Percentiles rank a stretch among this genome's conserved stretches.
Evolutionary conservation across 2,797 vertebrate species (phyloP).

Genomic region (Chromis chromis): DNA sequence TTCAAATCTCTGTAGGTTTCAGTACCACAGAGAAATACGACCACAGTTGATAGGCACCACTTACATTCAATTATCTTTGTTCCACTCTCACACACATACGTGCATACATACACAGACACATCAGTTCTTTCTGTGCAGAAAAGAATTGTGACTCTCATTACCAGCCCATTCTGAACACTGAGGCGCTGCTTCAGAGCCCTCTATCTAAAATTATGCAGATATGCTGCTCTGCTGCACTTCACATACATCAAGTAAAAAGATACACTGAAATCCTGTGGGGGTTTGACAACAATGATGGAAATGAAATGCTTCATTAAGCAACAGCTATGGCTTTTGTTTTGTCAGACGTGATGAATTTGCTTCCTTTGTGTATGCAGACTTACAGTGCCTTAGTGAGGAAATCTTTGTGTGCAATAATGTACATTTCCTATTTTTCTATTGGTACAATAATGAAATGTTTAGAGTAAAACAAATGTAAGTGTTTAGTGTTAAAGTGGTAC

Average conservation of each 20-base stretch:
- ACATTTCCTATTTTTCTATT: conserved; percentile 22
- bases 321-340: conserved; percentile 59
- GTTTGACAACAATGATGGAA: conserved; percentile 59
- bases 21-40: conserved; percentile 59
- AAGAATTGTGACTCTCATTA: conserved; percentile 68
- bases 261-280: conserved; percentile 58
- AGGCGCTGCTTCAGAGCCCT: conserved; percentile 60
- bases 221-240: conserved; percentile 57
- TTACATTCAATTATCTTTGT: conserved; percentile 78
- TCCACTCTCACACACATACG: conserved; percentile 31
- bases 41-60: conserved; percentile 71
- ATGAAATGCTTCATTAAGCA: conserved; percentile 70
- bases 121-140: conserved; percentile 45
- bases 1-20: conserved; percentile 69
- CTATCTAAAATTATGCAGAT: conserved; percentile 63
- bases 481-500: conserved; percentile 7
- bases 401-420: conserved; percentile 3
- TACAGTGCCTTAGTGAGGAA: background rate
- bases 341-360: conserved; percentile 50
- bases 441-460: conserved; percentile 5
- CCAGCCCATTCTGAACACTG: conserved; percentile 47
- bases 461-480: conserved; percentile 17
- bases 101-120: conserved; percentile 23
- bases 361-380: conserved; percentile 19
- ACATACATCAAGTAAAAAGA: conserved; percentile 72